Evolutionary conservation across 1,140 invertebrate species (phyloP), one percentile per base, ranked within the genome.

Genomic region (Dysdera silvatica): DNA sequence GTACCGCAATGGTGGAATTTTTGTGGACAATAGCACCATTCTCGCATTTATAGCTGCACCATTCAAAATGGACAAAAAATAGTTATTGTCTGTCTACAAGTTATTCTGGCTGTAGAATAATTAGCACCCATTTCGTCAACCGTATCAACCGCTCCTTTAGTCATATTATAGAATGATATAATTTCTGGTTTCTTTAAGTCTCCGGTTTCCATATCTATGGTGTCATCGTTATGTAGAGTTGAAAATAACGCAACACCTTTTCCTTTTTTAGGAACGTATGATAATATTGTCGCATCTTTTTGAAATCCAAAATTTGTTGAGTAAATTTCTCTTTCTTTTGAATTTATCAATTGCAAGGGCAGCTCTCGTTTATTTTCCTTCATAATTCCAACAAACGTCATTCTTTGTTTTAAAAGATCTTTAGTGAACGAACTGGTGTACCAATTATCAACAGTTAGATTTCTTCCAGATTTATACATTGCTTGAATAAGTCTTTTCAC

Each of bases 71-170:
- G 29, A 23, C 16, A 66, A 58, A 70, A 67, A 35, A 63, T 24
- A 26, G 40, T 49, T 58, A 71, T 56, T 14, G 67, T 58, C 76
- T 74, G 77, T 26, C 74, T 68, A 16, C 65, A 65, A 16, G 71
- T 76, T 64, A 63, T 71, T 65, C 77, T 61, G 26, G 68, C 45
- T 53, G 57, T 61, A 45, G 72, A 71, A 61, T 74, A 73, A 20
- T 61, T 67, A 12, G 70, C 68, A 59, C 70, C 73, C 71, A 79
- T 73, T 61, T 78, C 69, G 59, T 80, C 75, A n/a, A 79, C 56
- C 6, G 67, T 71, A 63, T 80, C 77, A 3, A 79, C 77, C 31
- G 74, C 78, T 35, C 74, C 73, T 73, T 80, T 80, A 2, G 73
- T 75, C 29, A 56, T 59, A 67, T 77, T 78, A 67, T 80, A 80